Conservation (phyloP, 2,888 invertebrate genomes). For the Stenolophus ochropezus region DNA sequence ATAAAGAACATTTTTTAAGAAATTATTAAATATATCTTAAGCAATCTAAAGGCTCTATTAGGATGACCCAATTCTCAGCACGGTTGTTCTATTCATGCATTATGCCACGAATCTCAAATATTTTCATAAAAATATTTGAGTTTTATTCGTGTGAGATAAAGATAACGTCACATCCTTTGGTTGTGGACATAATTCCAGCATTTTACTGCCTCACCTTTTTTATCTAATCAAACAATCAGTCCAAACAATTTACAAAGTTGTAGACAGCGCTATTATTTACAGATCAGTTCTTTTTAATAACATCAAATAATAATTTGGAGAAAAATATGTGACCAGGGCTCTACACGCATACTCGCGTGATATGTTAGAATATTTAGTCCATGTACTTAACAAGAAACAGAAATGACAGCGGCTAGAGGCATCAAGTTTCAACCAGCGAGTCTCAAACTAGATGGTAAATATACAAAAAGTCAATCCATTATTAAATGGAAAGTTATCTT, state of each 20-base stretch:
- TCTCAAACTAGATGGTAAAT: not conserved
- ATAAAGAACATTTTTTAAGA: too few species aligned
- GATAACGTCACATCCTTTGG: slow-evolving; percentile 9
- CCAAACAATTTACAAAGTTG: slow-evolving; percentile 18
- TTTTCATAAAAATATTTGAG: not conserved
- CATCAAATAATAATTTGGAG: slow-evolving; percentile 10
- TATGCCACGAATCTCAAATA: not conserved
- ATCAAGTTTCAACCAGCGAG: not conserved
- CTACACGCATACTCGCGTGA: slow-evolving; percentile 31
- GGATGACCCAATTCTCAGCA: not conserved
- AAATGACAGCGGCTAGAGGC: slow-evolving; percentile 17
- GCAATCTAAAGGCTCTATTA: too few species aligned
- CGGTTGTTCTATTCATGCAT: not conserved
- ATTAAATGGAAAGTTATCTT: not conserved
- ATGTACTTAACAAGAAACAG: slow-evolving; percentile 14
- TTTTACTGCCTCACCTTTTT: slow-evolving; percentile 16
- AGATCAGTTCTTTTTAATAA: slow-evolving; percentile 41
- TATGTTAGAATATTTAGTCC: slow-evolving; percentile 24
- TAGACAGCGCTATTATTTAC: slow-evolving; percentile 31
- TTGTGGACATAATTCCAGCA: slow-evolving; percentile 6
- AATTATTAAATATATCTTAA: too few species aligned
- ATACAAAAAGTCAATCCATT: not conserved
- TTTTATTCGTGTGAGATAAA: not conserved
- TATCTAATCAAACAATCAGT: slow-evolving; percentile 35
- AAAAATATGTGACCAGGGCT: slow-evolving; percentile 11